phyloP scores from a whole-genome alignment of 2,797 vertebrate genomes.

The Gymnoscopelus microlampas region DNA sequence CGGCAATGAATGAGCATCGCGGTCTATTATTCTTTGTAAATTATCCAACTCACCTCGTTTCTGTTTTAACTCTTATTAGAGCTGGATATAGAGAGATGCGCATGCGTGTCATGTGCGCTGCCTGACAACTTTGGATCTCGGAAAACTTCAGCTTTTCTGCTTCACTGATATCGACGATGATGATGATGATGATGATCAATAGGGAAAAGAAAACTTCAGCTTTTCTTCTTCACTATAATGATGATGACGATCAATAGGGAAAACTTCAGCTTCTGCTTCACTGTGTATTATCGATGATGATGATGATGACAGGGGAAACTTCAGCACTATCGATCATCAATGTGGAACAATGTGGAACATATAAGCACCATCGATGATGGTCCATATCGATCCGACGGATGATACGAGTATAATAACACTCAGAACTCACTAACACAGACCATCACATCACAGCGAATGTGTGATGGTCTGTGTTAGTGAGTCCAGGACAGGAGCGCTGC shows the following conservation, averaged over 20 bases:
- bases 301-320: too few relatives aligned
- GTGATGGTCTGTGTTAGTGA: too few relatives aligned
- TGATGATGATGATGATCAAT: too few relatives aligned
- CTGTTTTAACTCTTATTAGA: slow-evolving; percentile 89
- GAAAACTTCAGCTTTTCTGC: slow-evolving; percentile 79
- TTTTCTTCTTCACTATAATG: too few relatives aligned
- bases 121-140: slow-evolving; percentile 84
- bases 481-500: too few relatives aligned
- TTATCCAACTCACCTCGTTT: slow-evolving; percentile 89
- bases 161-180: too few relatives aligned
- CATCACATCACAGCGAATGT: too few relatives aligned
- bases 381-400: too few relatives aligned
- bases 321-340: slow-evolving; percentile 35
- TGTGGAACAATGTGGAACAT: slow-evolving; percentile 43
- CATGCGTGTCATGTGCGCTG: slow-evolving; percentile 83
- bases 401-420: too few relatives aligned
- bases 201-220: slow-evolving; percentile 78
- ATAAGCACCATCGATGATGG: too few relatives aligned
- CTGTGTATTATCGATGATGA: too few relatives aligned
- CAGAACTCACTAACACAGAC: too few relatives aligned
- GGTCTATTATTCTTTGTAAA: slow-evolving; percentile 72
- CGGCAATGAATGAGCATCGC: slow-evolving; percentile 43
- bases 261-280: slow-evolving; percentile 76
- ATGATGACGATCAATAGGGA: slow-evolving; percentile 32
- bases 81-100: slow-evolving; percentile 80